Base-by-base conservation (phyloP, 2,113 vertebrate species). In the Macquaria australasica region DNA sequence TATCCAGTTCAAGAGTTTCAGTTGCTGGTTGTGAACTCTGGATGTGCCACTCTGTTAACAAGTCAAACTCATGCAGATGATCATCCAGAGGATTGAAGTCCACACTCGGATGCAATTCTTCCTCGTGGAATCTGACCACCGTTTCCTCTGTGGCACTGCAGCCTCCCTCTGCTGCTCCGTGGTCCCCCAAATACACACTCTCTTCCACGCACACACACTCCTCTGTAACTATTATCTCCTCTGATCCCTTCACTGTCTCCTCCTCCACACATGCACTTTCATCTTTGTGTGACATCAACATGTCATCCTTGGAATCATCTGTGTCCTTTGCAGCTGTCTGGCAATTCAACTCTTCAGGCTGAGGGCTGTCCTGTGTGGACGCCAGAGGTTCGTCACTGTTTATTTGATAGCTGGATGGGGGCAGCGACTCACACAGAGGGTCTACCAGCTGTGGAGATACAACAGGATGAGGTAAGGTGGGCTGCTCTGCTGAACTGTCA, bases 371-470 rank as follows among this genome's bases (percentile, higher is more conserved):
- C 9, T 2, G 10, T 16, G 58, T 20, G 28, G 58, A 74, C 8
- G 3, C 25, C 28, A 45, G 80, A 70, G 53, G 63, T 2, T 80
- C 84, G 34, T 83, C 51, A 1, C 55, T 20, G 63, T 66, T 58
- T 14, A 5, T 51, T 0, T 50, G 68, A 55, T 1, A 16, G n/a
- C 15, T n/a, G 73, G 71, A 15, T 2, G 12, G 14, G 9, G 76
- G 12, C 74, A 37, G 50, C 0, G 20, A 60, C 53, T 90, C 76
- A 37, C 73, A 58, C 21, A 0, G 18, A 21, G 64, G 15, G 4
- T 62, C 71, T 0, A 6, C 51, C 45, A 37, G 59, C 73, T 72
- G 71, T 37, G 81, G 34, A 45, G 66, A 43, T 3, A 1, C n/a
- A 8, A n/a, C 45, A 60, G 69, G 39, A 9, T n/a, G 77, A 62